Conservation (phyloP, 1,140 invertebrate species). For the Drosophila suzukii region DNA sequence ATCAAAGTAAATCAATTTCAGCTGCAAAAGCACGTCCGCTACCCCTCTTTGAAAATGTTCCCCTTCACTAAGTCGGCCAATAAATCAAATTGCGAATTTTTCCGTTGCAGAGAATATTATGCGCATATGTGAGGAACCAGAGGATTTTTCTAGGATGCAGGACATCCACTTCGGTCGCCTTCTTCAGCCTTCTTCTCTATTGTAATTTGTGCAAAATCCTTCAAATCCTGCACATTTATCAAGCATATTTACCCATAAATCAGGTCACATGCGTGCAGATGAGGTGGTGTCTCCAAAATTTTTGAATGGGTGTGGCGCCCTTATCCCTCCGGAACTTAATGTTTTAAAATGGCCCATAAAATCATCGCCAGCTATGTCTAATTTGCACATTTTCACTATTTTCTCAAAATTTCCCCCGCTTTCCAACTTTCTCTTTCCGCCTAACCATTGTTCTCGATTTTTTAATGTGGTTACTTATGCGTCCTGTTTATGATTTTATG, state of each 20-base stretch:
- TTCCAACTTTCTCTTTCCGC: conserved; percentile 6
- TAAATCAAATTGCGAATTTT: conserved; percentile 79
- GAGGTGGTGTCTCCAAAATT: conserved; percentile 8
- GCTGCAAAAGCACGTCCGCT: conserved; percentile 54
- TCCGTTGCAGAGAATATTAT: conserved; percentile 51
- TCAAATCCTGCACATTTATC: conserved; percentile 74
- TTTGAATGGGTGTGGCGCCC: conserved; percentile 14
- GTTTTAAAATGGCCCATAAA: conserved; percentile 70
- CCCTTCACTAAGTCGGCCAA: conserved; percentile 65
- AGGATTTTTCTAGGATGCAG: conserved; percentile 20
- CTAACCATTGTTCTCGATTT: conserved; percentile 54
- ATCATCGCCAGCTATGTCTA: conserved; percentile 54
- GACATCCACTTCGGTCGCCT: conserved; percentile 10
- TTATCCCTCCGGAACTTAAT: conserved; percentile 40
- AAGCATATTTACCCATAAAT: conserved; percentile 74
- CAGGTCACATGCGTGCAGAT: conserved; percentile 56
- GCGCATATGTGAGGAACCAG: conserved; percentile 59
- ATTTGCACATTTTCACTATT: conserved; percentile 84
- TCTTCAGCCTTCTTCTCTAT: conserved; percentile 28
- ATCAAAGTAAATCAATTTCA: conserved; percentile 84
- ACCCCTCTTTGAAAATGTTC: conserved; percentile 35
- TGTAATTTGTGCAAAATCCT: conserved; percentile 79
- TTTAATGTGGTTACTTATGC: conserved; percentile 75
- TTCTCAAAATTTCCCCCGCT: conserved; percentile 44
- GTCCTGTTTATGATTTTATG: conserved; percentile 79